Evolutionary conservation across 2,113 vertebrate species (phyloP), one percentile per base, ranked within the genome.

Genomic region (Neofelis nebulosa): DNA sequence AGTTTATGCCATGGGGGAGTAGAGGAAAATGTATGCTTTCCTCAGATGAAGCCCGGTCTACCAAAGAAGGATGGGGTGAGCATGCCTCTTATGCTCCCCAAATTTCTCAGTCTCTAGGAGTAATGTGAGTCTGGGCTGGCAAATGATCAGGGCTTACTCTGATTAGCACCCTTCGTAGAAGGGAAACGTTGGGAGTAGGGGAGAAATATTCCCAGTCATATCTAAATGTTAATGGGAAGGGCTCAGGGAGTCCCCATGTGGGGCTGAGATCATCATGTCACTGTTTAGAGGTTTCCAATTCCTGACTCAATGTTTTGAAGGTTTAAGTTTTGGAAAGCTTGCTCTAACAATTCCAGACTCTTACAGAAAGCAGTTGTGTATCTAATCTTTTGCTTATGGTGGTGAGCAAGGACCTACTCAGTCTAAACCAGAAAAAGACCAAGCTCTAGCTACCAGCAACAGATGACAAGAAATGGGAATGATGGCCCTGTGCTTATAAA

Each of bases 301-400:
- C 33, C 41, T 93, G 89, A 83, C 19, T 89, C 6, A 61, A 1
- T 55, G 25, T 63, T 90, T 98, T 61, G 48, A 95, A 81, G 69
- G 0, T 1, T 84, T 91, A 84, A 7, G 15, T 38, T 94, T 91
- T 52, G 7, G 68, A 96, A 86, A 68, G 33, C 38, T 86, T 87
- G 45, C 57, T 68, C 79, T 89, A 83, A 63, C 21, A 31, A 69
- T 69, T 61, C 41, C n/a, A 88, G 14, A 93, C 38, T 82, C 52
- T 92, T 63, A 87, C 27, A 88, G 81, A 93, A 83, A 80, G 33
- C 48, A 63, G 61, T 74, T 79, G 45, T 90, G 29, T 79, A 38
- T 87, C 78, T 83, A 89, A 69, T 73, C 55, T 90, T 95, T 61
- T 79, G 65, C 79, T 88, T 94, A 68, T 50, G 73, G 61, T 83